Evolutionary conservation across 2,113 vertebrate genomes (phyloP), one percentile per base, ranked within the genome.

Genomic region (Marmota monax): DNA sequence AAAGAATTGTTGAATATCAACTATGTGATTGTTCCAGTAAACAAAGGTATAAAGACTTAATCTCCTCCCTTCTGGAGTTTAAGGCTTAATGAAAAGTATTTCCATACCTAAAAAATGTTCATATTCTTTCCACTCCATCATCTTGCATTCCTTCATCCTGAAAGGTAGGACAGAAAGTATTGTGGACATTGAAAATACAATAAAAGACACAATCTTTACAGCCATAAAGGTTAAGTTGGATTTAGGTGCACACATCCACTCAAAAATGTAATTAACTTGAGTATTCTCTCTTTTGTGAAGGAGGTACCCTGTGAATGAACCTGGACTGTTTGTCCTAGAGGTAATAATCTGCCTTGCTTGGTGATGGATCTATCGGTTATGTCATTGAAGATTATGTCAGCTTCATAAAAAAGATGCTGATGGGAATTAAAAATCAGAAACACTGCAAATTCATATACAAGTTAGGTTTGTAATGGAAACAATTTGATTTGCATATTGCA

Each of bases 381-480:
- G 12, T 85, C 20, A 82, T 42, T 85, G 67, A 93, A 73, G 22
- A 61, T 65, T 80, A 53, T 17, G 51, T 51, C 67, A 17, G 51
- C 51, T 42, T 88, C 32, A 91, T 56, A 91, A 93, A 84, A 88
- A 63, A 58, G 78, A 88, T 82, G 20, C 16, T 42, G 72, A 76
- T 27, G 73, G 91, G 73, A 32, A 63, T 17, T 53, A 69, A 91
- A 85, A 82, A 42, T 22, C 11, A 22, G 10, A 85, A 85, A 32
- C 7, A 48, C n/a, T 85, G 72, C 42, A 93, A 77, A 88, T 95
- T 77, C 91, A 82, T 39, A 90, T 65, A 42, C 69, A 93, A 84
- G 11, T 18, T 34, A 34, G 51, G 51, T 73, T 69, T 77, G 9
- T 1, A 77, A 70, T 39, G n/a, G 27, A 48, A 76, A 45, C 18